Percentiles rank a stretch among this genome's conserved stretches.
phyloP scores from a whole-genome alignment of 2,113 vertebrate species.

The Proterorhinus semilunaris region DNA sequence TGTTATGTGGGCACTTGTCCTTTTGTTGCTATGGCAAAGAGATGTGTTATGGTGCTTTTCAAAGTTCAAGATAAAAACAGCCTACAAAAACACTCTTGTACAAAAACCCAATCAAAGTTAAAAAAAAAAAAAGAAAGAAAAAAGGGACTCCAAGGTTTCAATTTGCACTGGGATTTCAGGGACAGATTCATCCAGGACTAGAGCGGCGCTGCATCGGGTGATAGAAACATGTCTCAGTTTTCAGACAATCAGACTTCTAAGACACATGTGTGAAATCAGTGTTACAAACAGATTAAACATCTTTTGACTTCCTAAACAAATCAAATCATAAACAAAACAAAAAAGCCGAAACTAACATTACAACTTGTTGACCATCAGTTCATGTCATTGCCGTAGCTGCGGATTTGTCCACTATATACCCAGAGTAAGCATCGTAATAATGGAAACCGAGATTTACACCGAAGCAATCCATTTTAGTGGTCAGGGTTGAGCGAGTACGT shows the following conservation, averaged over 20 bases:
- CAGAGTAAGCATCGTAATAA: conserved; percentile 12
- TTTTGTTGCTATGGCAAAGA: neutral
- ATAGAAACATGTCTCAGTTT: neutral
- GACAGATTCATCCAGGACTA: neutral
- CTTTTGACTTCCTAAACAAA: no score
- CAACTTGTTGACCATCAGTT: neutral
- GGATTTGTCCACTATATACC: neutral
- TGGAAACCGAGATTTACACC: conserved; percentile 45
- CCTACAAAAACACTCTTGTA: neutral
- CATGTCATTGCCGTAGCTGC: neutral
- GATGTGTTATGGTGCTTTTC: neutral
- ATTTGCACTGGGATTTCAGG: neutral
- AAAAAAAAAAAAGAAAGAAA: no score
- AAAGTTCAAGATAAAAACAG: neutral
- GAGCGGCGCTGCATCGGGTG: neutral
- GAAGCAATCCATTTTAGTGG: conserved; percentile 41
- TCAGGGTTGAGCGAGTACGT: conserved; percentile 53
- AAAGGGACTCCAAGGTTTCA: neutral
- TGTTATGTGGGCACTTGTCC: neutral
- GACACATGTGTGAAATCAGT: no score
- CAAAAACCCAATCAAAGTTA: neutral
- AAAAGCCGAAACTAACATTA: neutral
- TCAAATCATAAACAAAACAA: no score
- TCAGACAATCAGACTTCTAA: no score
- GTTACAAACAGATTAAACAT: no score